A percentile compares a stretch with the other conserved stretches of the same genome.
phyloP scores from a whole-genome alignment of 2,113 vertebrate genomes.

The Dissostichus mawsoni region DNA sequence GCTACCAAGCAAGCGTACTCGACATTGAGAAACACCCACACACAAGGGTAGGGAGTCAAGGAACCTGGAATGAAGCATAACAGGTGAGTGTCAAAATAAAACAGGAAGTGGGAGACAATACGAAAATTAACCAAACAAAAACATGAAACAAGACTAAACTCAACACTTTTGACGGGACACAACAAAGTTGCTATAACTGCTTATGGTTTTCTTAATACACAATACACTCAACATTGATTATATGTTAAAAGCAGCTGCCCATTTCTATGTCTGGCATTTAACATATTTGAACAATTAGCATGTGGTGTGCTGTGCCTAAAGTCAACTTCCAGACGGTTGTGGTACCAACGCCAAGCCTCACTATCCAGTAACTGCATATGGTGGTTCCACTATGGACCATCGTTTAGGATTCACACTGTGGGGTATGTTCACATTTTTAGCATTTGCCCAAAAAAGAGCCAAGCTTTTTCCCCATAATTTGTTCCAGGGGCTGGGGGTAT shows the following conservation, averaged over 20 bases:
- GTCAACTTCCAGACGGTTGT: conserved; percentile 21
- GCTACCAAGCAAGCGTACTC: too few relatives aligned
- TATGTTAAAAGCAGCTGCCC: background rate
- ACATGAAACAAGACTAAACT: too few relatives aligned
- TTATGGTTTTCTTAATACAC: background rate
- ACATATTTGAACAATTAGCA: conserved; percentile 39
- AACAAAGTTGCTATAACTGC: too few relatives aligned
- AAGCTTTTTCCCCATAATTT: conserved; percentile 22
- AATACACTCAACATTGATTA: background rate
- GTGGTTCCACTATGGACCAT: conserved; percentile 18
- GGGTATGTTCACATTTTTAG: conserved; percentile 31
- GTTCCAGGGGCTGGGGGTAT: conserved; percentile 18
- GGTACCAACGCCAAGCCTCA: conserved; percentile 21
- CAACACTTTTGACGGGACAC: too few relatives aligned
- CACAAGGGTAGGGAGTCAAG: too few relatives aligned
- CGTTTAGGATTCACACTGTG: conserved; percentile 25
- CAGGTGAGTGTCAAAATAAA: too few relatives aligned
- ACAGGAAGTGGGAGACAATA: too few relatives aligned
- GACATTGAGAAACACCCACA: too few relatives aligned
- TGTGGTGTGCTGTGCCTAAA: background rate
- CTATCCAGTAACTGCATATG: conserved; percentile 10
- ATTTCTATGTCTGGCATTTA: background rate
- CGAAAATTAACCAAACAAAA: too few relatives aligned
- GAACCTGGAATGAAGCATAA: too few relatives aligned
- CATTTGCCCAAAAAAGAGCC: conserved; percentile 34